Evolutionary conservation across 2,888 invertebrate species (phyloP), one percentile per base, ranked within the genome.

Genomic region (Eutolmus rufibarbis): DNA sequence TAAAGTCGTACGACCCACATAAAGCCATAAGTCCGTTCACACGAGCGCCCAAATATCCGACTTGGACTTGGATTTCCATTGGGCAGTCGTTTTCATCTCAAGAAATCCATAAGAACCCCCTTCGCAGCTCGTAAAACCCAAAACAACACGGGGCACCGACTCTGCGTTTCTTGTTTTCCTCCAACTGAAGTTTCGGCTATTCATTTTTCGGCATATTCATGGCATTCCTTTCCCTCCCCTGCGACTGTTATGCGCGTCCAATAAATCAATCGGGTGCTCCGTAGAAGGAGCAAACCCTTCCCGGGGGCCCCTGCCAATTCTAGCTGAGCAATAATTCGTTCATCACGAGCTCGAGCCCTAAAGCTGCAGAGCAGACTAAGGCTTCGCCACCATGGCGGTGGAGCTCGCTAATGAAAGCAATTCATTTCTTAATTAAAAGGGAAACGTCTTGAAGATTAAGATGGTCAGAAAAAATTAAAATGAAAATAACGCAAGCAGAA

Each of bases 371-470:
- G 12, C 23, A 28, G 66, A 66, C 66, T 56, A 51, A n/a, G 23
- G 66, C 28, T 66, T 4, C 51, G 16, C 19, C 56, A 56, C 66
- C 28, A 23, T 23, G 66, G 66, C 66, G 19, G 28, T 23, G 51
- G 40, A 51, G 51, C 79, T 28, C 28, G 5, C 51, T 79, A 79
- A 79, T 79, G 79, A 79, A 79, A 79, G 79, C 79, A 79, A 79
- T 79, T 79, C 79, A 79, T 79, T 79, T 79, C 79, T 79, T 79
- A 79, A 79, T 79, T 79, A 79, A 79, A 79, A 79, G 46, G 79
- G 79, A 79, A 79, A 79, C 46, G 79, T 19, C 79, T 79, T 37
- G 5, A 16, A 46, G 51, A 51, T 51, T 51, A 79, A 79, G 23
- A 16, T 8, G 56, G 16, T 19, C 40, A 31, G 51, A 79, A 46